phyloP scores from a whole-genome alignment of 2,888 invertebrate species.

The Chloroclysta siterata region DNA sequence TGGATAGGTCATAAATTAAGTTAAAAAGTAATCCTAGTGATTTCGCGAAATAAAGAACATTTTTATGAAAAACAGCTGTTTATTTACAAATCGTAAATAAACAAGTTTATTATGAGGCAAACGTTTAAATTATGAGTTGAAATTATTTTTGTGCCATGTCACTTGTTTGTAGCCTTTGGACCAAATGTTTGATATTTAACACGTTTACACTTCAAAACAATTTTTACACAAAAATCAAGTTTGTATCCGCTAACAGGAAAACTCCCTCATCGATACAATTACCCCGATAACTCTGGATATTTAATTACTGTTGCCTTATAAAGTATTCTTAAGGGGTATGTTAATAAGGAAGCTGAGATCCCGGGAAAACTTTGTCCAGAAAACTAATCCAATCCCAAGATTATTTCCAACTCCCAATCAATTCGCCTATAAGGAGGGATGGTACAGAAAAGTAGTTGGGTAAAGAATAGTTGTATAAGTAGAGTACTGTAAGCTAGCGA shows the following conservation, averaged over 20 bases:
- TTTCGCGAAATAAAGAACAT: no score
- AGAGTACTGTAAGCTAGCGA: constrained; percentile 7
- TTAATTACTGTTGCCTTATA: constrained; percentile 61
- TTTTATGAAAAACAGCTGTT: no score
- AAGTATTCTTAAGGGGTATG: constrained; percentile 62
- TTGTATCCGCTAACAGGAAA: constrained; percentile 34
- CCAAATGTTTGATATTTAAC: background rate
- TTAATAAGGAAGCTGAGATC: constrained; percentile 64
- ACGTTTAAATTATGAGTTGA: no score
- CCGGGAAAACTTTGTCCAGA: constrained; percentile 62
- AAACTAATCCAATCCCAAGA: constrained; percentile 74
- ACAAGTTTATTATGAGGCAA: no score
- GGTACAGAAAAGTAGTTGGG: constrained; percentile 26
- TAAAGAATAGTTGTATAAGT: constrained; percentile 30
- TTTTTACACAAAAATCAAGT: constrained; percentile 25
- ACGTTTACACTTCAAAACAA: constrained; percentile 4
- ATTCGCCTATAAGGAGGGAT: constrained; percentile 72
- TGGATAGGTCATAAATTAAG: no score
- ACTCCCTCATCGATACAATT: constrained; percentile 39
- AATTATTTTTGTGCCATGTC: no score
- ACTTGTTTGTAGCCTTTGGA: background rate
- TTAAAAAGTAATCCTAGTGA: no score
- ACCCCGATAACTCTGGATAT: constrained; percentile 51
- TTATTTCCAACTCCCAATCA: constrained; percentile 78
- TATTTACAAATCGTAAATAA: no score